Percentiles rank a stretch among this genome's conserved stretches.
Conservation (phyloP, 2,888 invertebrate species). For the Aricia artaxerxes region DNA sequence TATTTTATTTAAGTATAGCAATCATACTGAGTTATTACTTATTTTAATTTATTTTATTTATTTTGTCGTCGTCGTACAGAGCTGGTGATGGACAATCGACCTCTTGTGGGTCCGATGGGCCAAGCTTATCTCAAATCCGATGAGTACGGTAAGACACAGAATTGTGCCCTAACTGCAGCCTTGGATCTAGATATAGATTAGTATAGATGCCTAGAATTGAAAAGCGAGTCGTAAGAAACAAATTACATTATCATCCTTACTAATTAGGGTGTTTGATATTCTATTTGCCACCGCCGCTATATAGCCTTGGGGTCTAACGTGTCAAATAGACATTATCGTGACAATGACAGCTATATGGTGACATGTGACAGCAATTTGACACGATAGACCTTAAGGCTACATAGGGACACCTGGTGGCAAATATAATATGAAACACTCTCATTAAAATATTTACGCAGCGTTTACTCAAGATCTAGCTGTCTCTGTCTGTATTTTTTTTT, state of each 20-base stretch:
- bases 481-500: no score
- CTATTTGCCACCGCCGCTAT: no score
- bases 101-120: constrained; percentile 88
- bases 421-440: no score
- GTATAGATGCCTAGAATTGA: background rate
- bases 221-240: background rate
- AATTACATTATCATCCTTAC: no score
- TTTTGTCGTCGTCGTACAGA: constrained; percentile 60
- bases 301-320: no score
- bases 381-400: no score
- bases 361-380: no score
- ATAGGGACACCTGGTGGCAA: no score
- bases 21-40: background rate
- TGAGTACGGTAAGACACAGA: constrained; percentile 86
- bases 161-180: constrained; percentile 57
- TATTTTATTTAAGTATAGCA: background rate
- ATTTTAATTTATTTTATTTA: background rate
- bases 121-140: constrained; percentile 92
- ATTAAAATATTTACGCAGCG: no score
- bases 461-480: background rate
- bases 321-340: no score
- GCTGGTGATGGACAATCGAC: constrained; percentile 88
- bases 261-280: no score
- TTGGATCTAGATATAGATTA: background rate
- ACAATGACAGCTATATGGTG: no score